phyloP scores from a whole-genome alignment of 2,888 invertebrate species.

The Drosophila mimica region DNA sequence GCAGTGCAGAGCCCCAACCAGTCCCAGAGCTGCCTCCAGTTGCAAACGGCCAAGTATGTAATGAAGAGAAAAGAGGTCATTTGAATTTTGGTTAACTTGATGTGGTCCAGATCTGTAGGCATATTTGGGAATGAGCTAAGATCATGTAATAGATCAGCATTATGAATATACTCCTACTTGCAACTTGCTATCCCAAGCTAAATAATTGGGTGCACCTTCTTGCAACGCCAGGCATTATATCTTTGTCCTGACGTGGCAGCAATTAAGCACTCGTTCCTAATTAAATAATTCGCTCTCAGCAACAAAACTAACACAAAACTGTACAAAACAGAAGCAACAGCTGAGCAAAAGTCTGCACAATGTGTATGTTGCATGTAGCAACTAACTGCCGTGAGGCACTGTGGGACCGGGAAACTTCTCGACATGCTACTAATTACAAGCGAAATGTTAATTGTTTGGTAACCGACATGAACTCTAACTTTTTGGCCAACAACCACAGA shows the following conservation, averaged over 20 bases:
- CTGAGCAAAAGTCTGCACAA: constrained; percentile 20
- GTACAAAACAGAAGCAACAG: constrained; percentile 7
- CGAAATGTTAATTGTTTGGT: constrained; percentile 75
- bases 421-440: constrained; percentile 68
- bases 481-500: constrained; percentile 45
- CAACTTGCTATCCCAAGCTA: not conserved
- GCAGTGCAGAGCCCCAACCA: constrained; percentile 45
- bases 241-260: not conserved
- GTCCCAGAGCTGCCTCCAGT: constrained; percentile 8
- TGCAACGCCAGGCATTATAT: not conserved
- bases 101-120: not conserved
- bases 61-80: constrained; percentile 2
- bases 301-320: constrained; percentile 12
- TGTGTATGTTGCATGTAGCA: constrained; percentile 9
- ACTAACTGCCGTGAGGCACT: not conserved
- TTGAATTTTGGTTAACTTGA: constrained; percentile 1
- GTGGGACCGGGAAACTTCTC: constrained; percentile 2
- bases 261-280: constrained; percentile 13
- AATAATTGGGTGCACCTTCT: constrained; percentile 7
- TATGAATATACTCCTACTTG: not conserved
- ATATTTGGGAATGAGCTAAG: not conserved
- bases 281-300: constrained; percentile 43
- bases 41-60: constrained; percentile 65
- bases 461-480: constrained; percentile 67
- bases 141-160: not conserved